These are phyloP conservation scores for Agapostemon virescens DNA, from an alignment of 2,888 invertebrate genomes.

Conservation along the genomic window DNA sequence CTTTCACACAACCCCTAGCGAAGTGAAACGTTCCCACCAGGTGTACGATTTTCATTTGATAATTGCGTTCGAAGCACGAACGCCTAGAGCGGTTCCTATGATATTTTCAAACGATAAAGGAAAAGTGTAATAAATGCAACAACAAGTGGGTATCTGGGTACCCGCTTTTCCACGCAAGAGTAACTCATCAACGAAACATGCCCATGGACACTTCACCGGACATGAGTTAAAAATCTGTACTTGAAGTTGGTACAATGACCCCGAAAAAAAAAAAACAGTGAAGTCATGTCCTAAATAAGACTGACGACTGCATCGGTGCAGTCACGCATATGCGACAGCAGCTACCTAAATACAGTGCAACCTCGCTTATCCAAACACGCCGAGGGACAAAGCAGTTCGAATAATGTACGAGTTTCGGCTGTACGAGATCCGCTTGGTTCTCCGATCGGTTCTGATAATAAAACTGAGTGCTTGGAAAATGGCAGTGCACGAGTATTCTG, in stretches of 20 bases:
- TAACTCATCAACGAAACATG: background rate
- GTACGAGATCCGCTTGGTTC: too few relatives aligned
- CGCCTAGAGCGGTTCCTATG: background rate
- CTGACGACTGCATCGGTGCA: background rate
- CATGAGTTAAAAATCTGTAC: background rate
- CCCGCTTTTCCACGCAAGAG: background rate
- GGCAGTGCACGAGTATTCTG: too few relatives aligned
- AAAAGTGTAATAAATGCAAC: background rate
- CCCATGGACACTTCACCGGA: background rate
- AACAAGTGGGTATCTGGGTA: background rate
- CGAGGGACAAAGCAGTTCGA: background rate
- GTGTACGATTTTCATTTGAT: background rate
- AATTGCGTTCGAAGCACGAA: background rate
- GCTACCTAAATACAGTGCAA: background rate
- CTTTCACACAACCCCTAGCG: background rate
- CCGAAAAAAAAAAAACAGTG: background rate
- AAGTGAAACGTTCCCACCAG: background rate
- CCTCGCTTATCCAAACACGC: background rate
- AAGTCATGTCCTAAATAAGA: background rate
- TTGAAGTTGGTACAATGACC: background rate
- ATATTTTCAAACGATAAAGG: background rate
- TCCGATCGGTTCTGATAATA: too few relatives aligned
- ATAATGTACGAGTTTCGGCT: background rate
- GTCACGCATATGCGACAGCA: constrained; percentile 8
- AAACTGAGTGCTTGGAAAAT: too few relatives aligned